Evolutionary conservation across 30 jellyfish, hydroid and myxozoan genomes (phyloP), one percentile per base, ranked within the genome.

Genomic region (Pelagia noctiluca): DNA sequence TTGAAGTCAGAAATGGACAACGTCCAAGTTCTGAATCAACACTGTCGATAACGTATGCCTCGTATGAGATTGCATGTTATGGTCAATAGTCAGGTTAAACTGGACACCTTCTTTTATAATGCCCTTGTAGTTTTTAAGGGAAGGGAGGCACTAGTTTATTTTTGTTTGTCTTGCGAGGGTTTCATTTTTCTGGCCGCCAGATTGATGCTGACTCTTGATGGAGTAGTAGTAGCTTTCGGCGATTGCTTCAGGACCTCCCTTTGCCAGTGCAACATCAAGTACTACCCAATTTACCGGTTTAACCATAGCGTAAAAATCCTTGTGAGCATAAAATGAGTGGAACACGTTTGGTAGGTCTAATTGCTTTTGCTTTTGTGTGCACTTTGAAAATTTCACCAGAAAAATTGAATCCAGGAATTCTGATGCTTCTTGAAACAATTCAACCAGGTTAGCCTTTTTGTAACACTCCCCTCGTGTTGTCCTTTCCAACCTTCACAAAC

Each of bases 171-270:
- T 21, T 13, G 12, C 34, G 4, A 28, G 21, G 2, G 83, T 70
- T 7, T 70, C 77, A 16, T 30, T 70, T 36, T 10, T 30, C 22
- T 74, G 77, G 36, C 86, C 86, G 11, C 86, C 78, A 30, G 83
- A 23, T 28, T 74, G 78, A 22, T 74, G 86, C 50, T 74, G 78
- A 23, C 35, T n/a, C 23, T 50, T n/a, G 23, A 74, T 74, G n/a
- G 78, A 38, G 29, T 66, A 42, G 83, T 38, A 46, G 31, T 3
- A 74, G 86, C 52, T 28, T 47, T 47, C 86, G 24, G 83, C 86
- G 13, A 50, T 74, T 2, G 86, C 86, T 34, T 74, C 78, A 12
- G 86, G 78, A 28, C 86, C 77, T n/a, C 78, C 47, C 29, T 74
- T 74, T 30, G 84, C 76, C 25, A 74, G 32, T 46, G 50, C 53